Conservation (phyloP, 2,113 vertebrate species). For the Patagioenas fasciata region DNA sequence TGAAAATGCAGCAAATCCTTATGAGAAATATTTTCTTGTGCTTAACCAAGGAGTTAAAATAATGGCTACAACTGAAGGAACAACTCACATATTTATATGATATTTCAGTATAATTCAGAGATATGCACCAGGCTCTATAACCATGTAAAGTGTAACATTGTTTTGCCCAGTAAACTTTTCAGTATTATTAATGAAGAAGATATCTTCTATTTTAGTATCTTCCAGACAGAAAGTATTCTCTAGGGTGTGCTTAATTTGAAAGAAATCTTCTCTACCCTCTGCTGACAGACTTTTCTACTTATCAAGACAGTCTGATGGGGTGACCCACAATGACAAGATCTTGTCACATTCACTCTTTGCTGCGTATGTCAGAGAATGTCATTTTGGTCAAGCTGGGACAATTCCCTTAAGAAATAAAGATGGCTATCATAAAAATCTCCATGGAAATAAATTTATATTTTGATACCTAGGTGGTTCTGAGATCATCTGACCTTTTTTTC, state of each 20-base stretch:
- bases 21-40: neutral
- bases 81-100: neutral
- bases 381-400: neutral
- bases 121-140: neutral
- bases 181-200: neutral
- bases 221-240: neutral
- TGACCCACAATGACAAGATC: slow-evolving; percentile 32
- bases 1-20: neutral
- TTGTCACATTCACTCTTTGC: slow-evolving; percentile 43
- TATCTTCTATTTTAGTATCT: neutral
- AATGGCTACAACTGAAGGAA: neutral
- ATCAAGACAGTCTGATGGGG: slow-evolving; percentile 24
- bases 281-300: slow-evolving; percentile 49
- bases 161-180: neutral
- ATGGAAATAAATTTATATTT: neutral
- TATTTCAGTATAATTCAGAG: neutral
- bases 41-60: neutral
- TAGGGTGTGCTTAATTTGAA: slow-evolving; percentile 13
- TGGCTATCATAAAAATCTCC: neutral
- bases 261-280: neutral
- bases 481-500: neutral
- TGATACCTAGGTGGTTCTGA: neutral
- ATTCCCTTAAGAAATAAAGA: neutral
- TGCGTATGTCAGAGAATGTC: neutral
- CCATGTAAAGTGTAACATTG: neutral